Evolutionary conservation across 2,797 vertebrate genomes (phyloP).

Genomic region (Periparus ater): DNA sequence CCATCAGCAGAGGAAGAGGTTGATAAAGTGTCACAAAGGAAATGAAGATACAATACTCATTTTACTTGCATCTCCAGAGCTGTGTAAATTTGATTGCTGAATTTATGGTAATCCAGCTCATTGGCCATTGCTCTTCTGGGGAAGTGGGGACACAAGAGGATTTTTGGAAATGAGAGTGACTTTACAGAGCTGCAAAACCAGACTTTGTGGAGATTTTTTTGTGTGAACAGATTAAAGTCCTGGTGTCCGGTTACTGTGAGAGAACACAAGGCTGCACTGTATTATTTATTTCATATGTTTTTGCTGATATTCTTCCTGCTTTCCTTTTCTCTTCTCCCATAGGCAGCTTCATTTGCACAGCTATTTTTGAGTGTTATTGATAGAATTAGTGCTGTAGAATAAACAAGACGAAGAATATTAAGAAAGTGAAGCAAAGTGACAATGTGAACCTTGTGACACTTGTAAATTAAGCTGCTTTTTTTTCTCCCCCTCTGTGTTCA

Average conservation of each 20-base stretch:
- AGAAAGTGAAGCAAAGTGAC: background rate
- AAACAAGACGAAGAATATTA: background rate
- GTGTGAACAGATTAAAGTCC: background rate
- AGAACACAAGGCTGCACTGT: background rate
- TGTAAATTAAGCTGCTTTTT: background rate
- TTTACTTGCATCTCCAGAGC: slow-evolving; percentile 42
- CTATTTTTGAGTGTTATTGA: background rate
- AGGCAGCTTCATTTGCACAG: background rate
- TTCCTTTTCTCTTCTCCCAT: background rate
- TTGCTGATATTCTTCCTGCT: background rate
- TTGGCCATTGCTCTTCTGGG: slow-evolving; percentile 13
- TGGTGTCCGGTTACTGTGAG: background rate
- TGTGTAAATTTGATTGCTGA: slow-evolving; percentile 26
- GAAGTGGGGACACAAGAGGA: background rate
- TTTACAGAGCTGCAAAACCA: background rate
- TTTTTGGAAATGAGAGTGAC: background rate
- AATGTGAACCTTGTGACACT: background rate
- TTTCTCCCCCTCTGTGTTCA: accelerated
- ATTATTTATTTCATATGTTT: background rate
- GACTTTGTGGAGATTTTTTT: background rate
- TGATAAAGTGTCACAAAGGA: slow-evolving; percentile 49
- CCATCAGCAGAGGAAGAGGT: slow-evolving; percentile 50
- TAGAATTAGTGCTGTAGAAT: background rate
- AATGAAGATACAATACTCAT: slow-evolving; percentile 49
- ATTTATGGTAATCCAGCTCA: slow-evolving; percentile 31